Evolutionary conservation across 2,888 invertebrate genomes (phyloP).

Genomic region (Sinohyriopsis cumingii): DNA sequence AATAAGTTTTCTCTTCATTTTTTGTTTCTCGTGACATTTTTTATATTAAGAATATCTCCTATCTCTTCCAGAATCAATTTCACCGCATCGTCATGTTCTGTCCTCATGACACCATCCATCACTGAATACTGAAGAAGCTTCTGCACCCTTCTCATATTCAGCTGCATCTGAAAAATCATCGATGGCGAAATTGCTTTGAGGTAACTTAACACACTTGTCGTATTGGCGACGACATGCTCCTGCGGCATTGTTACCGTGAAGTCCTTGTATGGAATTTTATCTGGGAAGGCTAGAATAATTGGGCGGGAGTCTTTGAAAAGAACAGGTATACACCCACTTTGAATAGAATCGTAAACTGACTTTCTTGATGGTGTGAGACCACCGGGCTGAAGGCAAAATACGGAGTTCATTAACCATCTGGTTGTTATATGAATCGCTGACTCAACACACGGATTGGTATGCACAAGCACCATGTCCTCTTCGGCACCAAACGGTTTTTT

Average conservation of each 20-base stretch:
- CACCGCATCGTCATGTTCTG: slow-evolving; percentile 38
- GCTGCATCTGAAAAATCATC: slow-evolving; percentile 5
- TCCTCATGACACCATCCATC: not conserved
- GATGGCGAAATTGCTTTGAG: no score
- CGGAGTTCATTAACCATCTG: slow-evolving; percentile 37
- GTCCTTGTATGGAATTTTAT: no score
- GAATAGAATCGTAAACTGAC: slow-evolving; percentile 40
- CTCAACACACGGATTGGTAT: no score
- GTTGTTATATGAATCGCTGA: slow-evolving; percentile 16
- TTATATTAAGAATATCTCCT: no score
- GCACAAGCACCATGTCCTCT: no score
- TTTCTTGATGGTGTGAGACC: slow-evolving; percentile 48
- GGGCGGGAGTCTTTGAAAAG: not conserved
- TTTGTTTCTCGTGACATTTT: no score
- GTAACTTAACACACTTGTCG: no score
- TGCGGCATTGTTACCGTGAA: no score
- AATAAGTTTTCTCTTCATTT: no score
- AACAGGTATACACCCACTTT: slow-evolving; percentile 46
- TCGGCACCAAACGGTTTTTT: no score
- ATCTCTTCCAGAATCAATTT: slow-evolving; percentile 31
- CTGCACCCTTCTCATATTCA: slow-evolving; percentile 1
- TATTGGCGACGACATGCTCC: no score
- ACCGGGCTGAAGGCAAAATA: slow-evolving; percentile 43
- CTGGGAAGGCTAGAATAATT: no score
- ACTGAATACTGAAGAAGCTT: slow-evolving; percentile 8